Conservation (phyloP, 2,113 vertebrate genomes). For the Turdus rufiventris region DNA sequence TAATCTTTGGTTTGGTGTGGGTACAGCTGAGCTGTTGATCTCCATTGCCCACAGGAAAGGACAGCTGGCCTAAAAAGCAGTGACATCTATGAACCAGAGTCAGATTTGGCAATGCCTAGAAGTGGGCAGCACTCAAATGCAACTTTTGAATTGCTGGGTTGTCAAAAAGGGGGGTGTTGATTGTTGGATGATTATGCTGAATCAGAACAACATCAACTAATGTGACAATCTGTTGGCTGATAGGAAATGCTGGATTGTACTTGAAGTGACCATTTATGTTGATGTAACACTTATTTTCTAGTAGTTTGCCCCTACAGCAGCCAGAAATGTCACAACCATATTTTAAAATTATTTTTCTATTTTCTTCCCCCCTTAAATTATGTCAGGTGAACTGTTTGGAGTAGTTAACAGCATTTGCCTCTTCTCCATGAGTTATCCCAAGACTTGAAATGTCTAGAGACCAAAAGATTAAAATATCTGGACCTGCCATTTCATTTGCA, state of each 20-base stretch:
- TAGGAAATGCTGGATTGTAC: not conserved
- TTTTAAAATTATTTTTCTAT: no score
- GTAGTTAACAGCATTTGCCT: not conserved
- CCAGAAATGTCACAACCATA: not conserved
- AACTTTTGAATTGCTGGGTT: not conserved
- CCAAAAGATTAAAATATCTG: not conserved
- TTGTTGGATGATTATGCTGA: not conserved
- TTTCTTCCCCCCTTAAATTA: not conserved
- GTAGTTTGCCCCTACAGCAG: not conserved
- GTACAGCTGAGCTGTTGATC: not conserved
- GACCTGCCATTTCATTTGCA: not conserved
- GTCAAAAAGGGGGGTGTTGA: not conserved
- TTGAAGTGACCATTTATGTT: not conserved
- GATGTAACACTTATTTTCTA: not conserved
- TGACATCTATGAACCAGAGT: not conserved
- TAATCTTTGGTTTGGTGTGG: not conserved
- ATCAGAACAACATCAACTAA: not conserved
- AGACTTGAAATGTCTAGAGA: not conserved
- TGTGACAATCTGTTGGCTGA: not conserved
- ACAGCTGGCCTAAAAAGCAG: not conserved
- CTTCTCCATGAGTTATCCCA: not conserved
- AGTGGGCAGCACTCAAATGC: not conserved
- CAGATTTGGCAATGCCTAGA: not conserved
- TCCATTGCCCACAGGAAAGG: not conserved
- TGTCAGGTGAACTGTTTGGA: fast-evolving